Base-by-base conservation (phyloP, 2,113 vertebrate genomes). In the Peromyscus leucopus region DNA sequence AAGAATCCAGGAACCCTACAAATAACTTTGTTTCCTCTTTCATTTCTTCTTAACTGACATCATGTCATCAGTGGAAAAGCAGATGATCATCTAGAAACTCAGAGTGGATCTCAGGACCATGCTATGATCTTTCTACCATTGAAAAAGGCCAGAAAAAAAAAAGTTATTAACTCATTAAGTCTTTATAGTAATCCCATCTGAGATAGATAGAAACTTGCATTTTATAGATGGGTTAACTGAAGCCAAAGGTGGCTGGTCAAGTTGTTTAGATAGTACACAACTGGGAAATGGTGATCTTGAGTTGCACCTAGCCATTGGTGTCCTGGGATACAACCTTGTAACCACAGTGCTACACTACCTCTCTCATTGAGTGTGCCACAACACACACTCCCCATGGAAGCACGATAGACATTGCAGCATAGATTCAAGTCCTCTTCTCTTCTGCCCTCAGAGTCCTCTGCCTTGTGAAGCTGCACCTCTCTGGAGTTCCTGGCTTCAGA, bases 1-100 rank as follows among this genome's bases (percentile, higher is more conserved):
- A 28, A 83, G 76, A 91, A 91, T 82, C 74, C 36, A 94, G 67
- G 10, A 86, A 86, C 86, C 85, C 57, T 86, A 48, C 55, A 96
- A 95, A 85, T 82, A 46, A n/a, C 46, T 78, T 69, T 83, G 48
- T 93, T 82, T 42, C 17, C 42, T 85, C 26, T 61, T 85, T 61
- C 63, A 12, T 91, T 92, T 95, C 67, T 55, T 88, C 67, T 55
- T 88, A 84, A 31, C 9, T 94, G 19, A 33, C 84, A 46, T 85
- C 48, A 65, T 39, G 48, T 78, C 85, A 65, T 55, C 33, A 83
- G 36, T 42, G 48, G 51, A 86, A 92, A 89, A 97, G 31, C 26
- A 48, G 65, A 76, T 55, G 59, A 74, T 67, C 26, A 72, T 92
- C 95, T 93, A 55, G 33, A 87, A 92, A 71, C 67, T 69, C 36